These are phyloP conservation scores for Aspidiotus destructor DNA, from an alignment of 2,888 invertebrate genomes.

Conservation along the genomic window DNA sequence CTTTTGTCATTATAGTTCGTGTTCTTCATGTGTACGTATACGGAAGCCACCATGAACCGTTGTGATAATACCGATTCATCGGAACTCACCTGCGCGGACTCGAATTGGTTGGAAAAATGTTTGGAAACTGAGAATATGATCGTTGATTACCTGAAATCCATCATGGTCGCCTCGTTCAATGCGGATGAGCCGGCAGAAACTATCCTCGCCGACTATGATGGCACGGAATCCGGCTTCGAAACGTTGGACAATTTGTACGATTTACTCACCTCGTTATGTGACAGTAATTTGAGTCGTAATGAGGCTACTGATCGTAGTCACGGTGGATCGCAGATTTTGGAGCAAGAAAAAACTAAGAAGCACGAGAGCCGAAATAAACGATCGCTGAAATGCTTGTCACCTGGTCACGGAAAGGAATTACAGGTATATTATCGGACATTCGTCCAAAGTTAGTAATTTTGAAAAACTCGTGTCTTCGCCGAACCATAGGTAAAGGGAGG, in stretches of 20 bases:
- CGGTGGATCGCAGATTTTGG: background rate
- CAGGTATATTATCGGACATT: slow-evolving; percentile 3
- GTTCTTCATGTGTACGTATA: slow-evolving; percentile 19
- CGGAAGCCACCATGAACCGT: slow-evolving; percentile 23
- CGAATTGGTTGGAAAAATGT: slow-evolving; percentile 23
- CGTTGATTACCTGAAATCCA: slow-evolving; percentile 21
- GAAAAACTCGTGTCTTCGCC: too few relatives aligned
- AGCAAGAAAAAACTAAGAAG: background rate
- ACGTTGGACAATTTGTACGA: slow-evolving; percentile 23
- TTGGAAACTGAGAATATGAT: slow-evolving; percentile 25
- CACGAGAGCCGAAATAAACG: slow-evolving; percentile 12
- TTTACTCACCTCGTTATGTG: slow-evolving; percentile 10
- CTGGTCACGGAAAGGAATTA: slow-evolving; percentile 23
- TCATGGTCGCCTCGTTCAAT: slow-evolving; percentile 11
- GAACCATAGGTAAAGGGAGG: too few relatives aligned
- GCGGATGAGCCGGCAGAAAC: slow-evolving; percentile 2
- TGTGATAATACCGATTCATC: slow-evolving; percentile 6
- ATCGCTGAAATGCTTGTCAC: slow-evolving; percentile 10
- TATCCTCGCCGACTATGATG: slow-evolving; percentile 17
- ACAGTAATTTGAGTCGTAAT: background rate
- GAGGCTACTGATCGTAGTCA: background rate
- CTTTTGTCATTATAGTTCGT: too few relatives aligned
- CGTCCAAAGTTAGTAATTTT: too few relatives aligned
- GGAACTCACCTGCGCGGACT: background rate
- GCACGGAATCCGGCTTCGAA: slow-evolving; percentile 24